A percentile compares a stretch with the other conserved stretches of the same genome.
Conservation (phyloP, 1,140 invertebrate species). For the Cydia splendana region DNA sequence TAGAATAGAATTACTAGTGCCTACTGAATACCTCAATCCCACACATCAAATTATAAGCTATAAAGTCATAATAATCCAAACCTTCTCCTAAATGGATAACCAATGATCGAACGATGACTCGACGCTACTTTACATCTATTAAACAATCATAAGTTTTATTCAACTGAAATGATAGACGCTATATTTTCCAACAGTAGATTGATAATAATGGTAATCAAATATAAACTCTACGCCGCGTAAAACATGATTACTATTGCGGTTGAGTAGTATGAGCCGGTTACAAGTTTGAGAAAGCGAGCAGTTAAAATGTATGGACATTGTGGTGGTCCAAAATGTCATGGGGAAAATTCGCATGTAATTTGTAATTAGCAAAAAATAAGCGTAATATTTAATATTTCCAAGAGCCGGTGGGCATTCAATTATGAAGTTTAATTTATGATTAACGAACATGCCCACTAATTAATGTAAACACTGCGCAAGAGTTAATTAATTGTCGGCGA, state of each 20-base stretch:
- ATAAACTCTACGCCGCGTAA: not conserved
- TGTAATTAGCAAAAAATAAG: constrained; percentile 47
- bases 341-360: constrained; percentile 35
- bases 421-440: constrained; percentile 59
- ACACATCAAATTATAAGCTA: constrained; percentile 54
- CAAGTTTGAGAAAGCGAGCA: constrained; percentile 31
- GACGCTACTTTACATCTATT: constrained; percentile 44
- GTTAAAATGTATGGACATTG: constrained; percentile 43
- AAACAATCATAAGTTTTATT: constrained; percentile 62
- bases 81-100: constrained; percentile 43
- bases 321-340: constrained; percentile 27
- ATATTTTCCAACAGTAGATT: not conserved
- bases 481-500: constrained; percentile 76
- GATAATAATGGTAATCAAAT: not conserved
- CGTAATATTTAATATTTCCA: constrained; percentile 52
- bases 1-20: not conserved
- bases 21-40: not conserved
- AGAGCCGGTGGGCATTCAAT: constrained; percentile 42
- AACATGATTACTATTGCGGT: not conserved
- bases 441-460: constrained; percentile 64
- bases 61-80: constrained; percentile 47
- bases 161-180: constrained; percentile 41
- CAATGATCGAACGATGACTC: constrained; percentile 41
- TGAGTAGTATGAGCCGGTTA: not conserved
- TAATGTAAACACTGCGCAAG: constrained; percentile 68